Evolutionary conservation across 2,797 vertebrate genomes (phyloP), one percentile per base, ranked within the genome.

Genomic region (Xiphorhynchus erythropygius): DNA sequence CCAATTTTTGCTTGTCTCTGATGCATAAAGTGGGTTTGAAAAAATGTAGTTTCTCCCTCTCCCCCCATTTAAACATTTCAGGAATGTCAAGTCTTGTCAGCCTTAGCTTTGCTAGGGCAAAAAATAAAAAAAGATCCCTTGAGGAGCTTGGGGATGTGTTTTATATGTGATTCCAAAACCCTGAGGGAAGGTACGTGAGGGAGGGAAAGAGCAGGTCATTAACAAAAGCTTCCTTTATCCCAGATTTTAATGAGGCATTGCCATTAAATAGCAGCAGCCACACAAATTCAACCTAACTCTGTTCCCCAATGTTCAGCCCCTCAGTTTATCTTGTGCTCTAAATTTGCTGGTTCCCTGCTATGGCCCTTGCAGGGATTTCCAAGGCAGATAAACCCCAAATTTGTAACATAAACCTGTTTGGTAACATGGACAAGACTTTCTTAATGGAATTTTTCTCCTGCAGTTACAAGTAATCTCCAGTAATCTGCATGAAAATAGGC

Each of bases 81-180:
- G 90, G 94, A 96, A 94, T 96, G 94, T 95, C 89, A 96, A 93
- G 67, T 96, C 64, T 95, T 91, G 94, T 96, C 95, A 95, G 83
- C 37, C 44, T 95, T 86, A 83, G 91, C 70, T 93, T 93, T 89
- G 59, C 69, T 88, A 84, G 53, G 14, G 47, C 12, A 47, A 47
- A 30, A 18, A 59, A 39, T 39, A 71, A 79, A 67, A 75, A 77
- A 47, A 65, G 75, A 75, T 82, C 80, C 69, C 83, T 70, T 19
- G 77, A 87, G 95, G 65, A 90, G 79, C 44, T 33, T 50, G 46
- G 52, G 33, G 94, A 91, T 95, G 80, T 96, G 79, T 86, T 81
- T 82, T 93, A 91, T 64, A 60, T 65, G 70, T 88, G 85, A 92
- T 95, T 83, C 88, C 39, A 63, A 69, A 91, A 82, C 82, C 84